Conservation (phyloP, 2,888 invertebrate genomes). For the Epinotia nisella region DNA sequence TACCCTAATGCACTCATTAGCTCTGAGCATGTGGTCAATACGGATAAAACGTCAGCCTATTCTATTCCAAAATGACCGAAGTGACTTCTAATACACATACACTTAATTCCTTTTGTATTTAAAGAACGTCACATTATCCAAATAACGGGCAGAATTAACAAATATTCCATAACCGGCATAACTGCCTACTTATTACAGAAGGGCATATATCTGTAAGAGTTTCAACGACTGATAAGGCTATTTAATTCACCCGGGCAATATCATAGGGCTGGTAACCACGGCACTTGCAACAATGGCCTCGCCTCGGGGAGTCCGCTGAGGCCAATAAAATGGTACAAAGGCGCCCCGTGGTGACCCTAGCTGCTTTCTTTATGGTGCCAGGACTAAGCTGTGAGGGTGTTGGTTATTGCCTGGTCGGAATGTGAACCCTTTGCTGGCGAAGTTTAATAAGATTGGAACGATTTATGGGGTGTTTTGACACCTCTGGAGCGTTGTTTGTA, state of each 20-base stretch:
- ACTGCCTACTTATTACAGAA: slow-evolving; percentile 10
- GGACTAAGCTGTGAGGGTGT: slow-evolving; percentile 70
- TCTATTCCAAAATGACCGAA: slow-evolving; percentile 1
- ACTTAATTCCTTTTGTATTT: not conserved
- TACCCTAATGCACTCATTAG: slow-evolving; percentile 43
- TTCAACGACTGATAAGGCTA: slow-evolving; percentile 5
- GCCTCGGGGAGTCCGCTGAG: slow-evolving; percentile 67
- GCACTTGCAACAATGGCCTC: slow-evolving; percentile 54
- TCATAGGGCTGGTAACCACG: slow-evolving; percentile 60
- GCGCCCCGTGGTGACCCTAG: slow-evolving; percentile 61
- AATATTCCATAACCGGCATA: slow-evolving; percentile 59
- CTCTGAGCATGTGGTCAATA: slow-evolving; percentile 25
- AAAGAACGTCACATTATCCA: slow-evolving; percentile 48
- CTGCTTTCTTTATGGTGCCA: slow-evolving; percentile 68
- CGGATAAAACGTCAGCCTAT: slow-evolving; percentile 28
- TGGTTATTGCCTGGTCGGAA: slow-evolving; percentile 49
- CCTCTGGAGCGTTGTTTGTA: slow-evolving; percentile 21
- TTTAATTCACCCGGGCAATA: slow-evolving; percentile 47
- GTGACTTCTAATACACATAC: not conserved
- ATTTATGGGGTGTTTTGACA: slow-evolving; percentile 33
- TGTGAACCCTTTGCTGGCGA: slow-evolving; percentile 41
- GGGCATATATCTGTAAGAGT: slow-evolving; percentile 3
- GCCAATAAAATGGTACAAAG: slow-evolving; percentile 78
- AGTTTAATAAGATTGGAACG: slow-evolving; percentile 41
- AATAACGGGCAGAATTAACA: slow-evolving; percentile 61